Evolutionary conservation across 2,888 invertebrate genomes (phyloP).

Genomic region (Archaeoteleia sp.): DNA sequence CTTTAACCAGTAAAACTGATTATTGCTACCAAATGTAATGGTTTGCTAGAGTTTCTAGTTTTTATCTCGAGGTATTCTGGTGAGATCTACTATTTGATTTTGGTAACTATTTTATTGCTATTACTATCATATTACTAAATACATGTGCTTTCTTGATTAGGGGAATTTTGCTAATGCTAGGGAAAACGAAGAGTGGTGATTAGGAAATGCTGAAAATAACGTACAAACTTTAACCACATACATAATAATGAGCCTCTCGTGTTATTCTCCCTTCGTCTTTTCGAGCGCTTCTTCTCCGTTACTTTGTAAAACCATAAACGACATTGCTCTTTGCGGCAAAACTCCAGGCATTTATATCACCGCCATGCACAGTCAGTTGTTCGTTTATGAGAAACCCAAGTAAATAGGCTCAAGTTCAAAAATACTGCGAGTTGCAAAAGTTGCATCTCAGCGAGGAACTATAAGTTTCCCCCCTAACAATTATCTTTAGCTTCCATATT

Average conservation of each 20-base stretch:
- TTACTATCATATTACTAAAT: no score
- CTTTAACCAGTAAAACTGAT: no score
- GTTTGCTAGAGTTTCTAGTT: no score
- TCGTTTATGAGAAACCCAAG: conserved; percentile 57
- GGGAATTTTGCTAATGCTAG: conserved; percentile 21
- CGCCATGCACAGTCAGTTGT: conserved; percentile 45
- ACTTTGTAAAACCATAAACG: conserved; percentile 61
- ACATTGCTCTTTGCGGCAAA: conserved; percentile 57
- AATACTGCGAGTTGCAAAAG: no score
- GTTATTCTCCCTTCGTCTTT: conserved; percentile 61
- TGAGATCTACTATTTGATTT: no score
- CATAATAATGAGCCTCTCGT: conserved; percentile 58
- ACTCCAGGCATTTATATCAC: conserved; percentile 58
- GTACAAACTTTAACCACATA: conserved; percentile 42
- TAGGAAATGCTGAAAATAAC: conserved; percentile 7
- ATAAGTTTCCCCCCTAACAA: no score
- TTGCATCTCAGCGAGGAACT: no score
- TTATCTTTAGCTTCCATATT: no score
- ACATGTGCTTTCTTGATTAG: no score
- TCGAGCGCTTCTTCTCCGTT: conserved; percentile 60
- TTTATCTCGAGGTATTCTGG: no score
- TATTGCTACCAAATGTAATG: no score
- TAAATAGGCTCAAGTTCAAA: conserved; percentile 15
- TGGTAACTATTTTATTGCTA: no score
- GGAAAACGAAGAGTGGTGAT: conserved; percentile 25